Evolutionary conservation across 1,140 invertebrate genomes (phyloP), one percentile per base, ranked within the genome.

Genomic region (Parasteatoda tepidariorum): DNA sequence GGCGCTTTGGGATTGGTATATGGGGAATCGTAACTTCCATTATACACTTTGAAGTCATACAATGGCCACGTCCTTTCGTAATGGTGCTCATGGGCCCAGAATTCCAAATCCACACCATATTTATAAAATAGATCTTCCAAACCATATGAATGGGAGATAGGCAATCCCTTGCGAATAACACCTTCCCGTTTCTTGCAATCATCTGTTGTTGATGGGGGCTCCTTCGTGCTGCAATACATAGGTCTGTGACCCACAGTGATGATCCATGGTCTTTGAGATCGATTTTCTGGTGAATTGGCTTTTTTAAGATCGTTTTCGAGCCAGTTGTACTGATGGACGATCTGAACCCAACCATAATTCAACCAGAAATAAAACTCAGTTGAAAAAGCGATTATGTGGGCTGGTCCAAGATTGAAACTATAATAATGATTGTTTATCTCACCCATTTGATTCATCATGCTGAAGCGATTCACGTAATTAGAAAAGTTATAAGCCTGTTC

Each of bases 41-140:
- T 98, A 71, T 87, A 88, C 86, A 97, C 93, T 73, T 92, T 92
- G 84, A 93, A 92, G 88, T 99, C 93, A 88, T 97, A 99, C 70
- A 98, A 92, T 0, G 98, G 97, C 93, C 93, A 98, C 71, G 97
- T 89, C 38, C 98, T 90, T 90, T 99, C 96, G 88, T 99, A 99
- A 33, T 94, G 95, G 89, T 99, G 97, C 88, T 98, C 96, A 89
- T 99, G 97, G 0, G 95, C 97, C 95, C 96, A 98, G 22, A 99
- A 91, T 88, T 94, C 92, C 68, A 98, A 88, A 90, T 99, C 98
- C 24, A 99, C 98, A 66, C 95, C 95, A 88, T 95, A 93, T 66
- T 95, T 91, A 86, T 93, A 93, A 87, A 99, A 94, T 4, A 99
- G 88, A 41, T 95, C 91, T 90, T 99, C 97, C 62, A 99, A 88